These are phyloP conservation scores for Scolopax rusticola DNA, from an alignment of 2,797 vertebrate genomes.

Conservation along the genomic window DNA sequence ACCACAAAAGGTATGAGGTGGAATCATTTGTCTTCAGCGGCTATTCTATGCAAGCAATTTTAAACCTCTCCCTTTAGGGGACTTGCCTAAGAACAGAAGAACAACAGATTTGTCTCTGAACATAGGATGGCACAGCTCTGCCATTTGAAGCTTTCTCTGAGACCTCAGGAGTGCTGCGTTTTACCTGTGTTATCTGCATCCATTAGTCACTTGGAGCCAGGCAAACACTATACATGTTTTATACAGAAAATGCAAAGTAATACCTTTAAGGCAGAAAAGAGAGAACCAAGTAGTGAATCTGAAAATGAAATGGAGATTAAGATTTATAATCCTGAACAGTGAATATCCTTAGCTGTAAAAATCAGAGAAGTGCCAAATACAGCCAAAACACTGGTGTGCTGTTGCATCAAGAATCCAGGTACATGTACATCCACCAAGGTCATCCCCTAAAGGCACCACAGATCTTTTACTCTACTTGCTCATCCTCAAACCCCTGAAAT, in stretches of 20 bases:
- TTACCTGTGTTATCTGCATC: not conserved
- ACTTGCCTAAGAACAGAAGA: not conserved
- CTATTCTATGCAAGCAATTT: not conserved
- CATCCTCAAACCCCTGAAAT: not conserved
- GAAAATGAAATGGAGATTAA: not conserved
- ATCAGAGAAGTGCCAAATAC: not conserved
- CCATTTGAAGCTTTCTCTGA: not conserved
- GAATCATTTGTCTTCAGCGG: not conserved
- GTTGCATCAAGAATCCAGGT: not conserved
- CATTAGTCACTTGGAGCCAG: not conserved
- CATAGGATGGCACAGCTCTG: not conserved
- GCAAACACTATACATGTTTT: not conserved
- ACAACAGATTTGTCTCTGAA: not conserved
- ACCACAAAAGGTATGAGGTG: not conserved
- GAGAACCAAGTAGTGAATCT: not conserved
- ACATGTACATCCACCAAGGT: rapidly evolving
- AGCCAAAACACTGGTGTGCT: not conserved
- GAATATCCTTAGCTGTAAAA: not conserved
- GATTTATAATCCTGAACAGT: not conserved
- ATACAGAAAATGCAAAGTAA: not conserved
- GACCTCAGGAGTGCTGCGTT: not conserved
- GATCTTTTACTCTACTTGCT: not conserved
- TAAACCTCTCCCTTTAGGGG: not conserved
- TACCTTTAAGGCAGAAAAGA: not conserved
- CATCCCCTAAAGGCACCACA: not conserved